Evolutionary conservation across 35 echinoderm and acorn worm genomes (phyloP).

Genomic region (Stichopus chloronotus): DNA sequence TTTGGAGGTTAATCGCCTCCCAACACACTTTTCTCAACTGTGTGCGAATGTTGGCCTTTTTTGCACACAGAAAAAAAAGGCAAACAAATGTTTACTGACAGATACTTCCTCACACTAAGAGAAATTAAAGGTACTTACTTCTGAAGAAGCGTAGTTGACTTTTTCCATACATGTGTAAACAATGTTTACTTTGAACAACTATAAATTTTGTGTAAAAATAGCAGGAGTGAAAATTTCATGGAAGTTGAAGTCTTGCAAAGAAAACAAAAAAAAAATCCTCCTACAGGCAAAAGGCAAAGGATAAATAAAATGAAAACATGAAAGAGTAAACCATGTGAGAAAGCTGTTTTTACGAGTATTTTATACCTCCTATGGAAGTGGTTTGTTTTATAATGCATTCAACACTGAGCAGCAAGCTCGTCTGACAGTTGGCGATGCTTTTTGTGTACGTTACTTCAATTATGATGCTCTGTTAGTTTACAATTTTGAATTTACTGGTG

Average conservation of each 20-base stretch:
- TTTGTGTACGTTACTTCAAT: conserved; percentile 25
- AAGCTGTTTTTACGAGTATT: neutral
- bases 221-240: neutral
- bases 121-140: neutral
- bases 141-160: neutral
- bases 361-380: neutral
- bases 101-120: neutral
- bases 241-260: neutral
- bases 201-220: conserved; percentile 17
- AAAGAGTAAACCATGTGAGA: neutral
- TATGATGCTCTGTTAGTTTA: conserved; percentile 8
- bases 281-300: neutral
- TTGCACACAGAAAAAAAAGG: neutral
- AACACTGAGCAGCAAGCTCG: neutral
- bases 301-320: conserved; percentile 12
- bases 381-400: conserved; percentile 25
- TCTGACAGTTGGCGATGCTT: neutral
- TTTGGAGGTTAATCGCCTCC: too few species aligned
- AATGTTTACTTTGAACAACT: neutral
- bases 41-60: too few species aligned
- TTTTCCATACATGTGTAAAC: neutral
- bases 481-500: conserved; percentile 22
- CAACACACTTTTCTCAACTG: too few species aligned
- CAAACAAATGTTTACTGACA: neutral
- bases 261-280: neutral